Base-by-base conservation (phyloP, 1,140 invertebrate genomes). In the Gyrodactylus bullatarudis region DNA sequence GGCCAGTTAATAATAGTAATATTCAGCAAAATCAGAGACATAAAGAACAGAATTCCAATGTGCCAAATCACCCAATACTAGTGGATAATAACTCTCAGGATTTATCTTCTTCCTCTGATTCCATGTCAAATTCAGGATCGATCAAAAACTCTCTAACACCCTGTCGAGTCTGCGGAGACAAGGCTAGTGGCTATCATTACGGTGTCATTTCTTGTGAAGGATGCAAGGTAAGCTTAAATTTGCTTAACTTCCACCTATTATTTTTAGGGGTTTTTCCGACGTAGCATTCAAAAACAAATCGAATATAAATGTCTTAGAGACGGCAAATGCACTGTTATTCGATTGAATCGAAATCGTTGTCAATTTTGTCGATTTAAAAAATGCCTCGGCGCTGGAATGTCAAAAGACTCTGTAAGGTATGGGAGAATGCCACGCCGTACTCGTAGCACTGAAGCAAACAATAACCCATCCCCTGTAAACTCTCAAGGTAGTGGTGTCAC, bases 281-380 rank as follows among this genome's bases (percentile, higher is more conserved):
- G 34, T 16, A 54, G 34, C 34, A 54, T 54, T n/a, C 34, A 97
- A 81, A 96, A 96, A 80, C 91, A 95, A 82, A 96, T 96, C 77
- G 91, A 95, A 79, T 96, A 96, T 82, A 84, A 91, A 77, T 97
- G 93, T 81, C 83, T 96, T 76, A 84, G 91, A 73, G 91, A 96
- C 83, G 91, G 91, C 75, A 93, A 93, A 84, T 96, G 93, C 82
- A 83, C 92, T 78, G 91, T 97, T 23, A 92, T 94, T 78, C 85
- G 91, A 77, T 85, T 96, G 75, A 97, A 94, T 82, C 84, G 93
- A 73, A 97, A 97, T 84, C 85, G 93, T 75, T 96, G 92, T 83
- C 91, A 96, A 81, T 95, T 90, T 81, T 97, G 92, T 84, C 85
- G 92, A 77, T 96, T 96, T 82, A 93, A 92, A 82, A 97, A 97